Base-by-base conservation (phyloP, 2,888 invertebrate species). In the Zygaena filipendulae region DNA sequence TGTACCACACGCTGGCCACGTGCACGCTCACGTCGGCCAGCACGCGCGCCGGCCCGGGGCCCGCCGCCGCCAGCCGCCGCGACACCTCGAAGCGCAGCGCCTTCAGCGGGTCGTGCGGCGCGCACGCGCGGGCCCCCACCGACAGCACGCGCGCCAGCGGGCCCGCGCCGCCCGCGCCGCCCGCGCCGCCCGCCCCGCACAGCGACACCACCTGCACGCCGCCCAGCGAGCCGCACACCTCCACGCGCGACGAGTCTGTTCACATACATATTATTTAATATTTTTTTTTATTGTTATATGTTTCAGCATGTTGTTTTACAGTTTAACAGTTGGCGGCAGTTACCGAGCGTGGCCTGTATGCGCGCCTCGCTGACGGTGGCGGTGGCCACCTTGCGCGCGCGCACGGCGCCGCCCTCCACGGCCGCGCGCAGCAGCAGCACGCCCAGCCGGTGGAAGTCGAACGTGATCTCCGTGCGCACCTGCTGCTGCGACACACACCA, bases 1-100 rank as follows among this genome's bases (percentile, higher is more conserved):
- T 92, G 75, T 96, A 97, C 85, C 93, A 93, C 32, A 97, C 90
- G 19, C 94, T 92, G 2, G 94, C 95, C 86, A 95, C 91, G 51
- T 87, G 82, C 40, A 88, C 52, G 19, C 40, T 30, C 42, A 70
- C 66, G 1, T 25, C 7, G 30, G 58, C 64, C 29, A 52, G 53
- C 45, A 72, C 68, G 49, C 43, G 29, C 23, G 27, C 10, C 13
- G n/a, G 18, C 31, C 11, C 14, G 7, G 60, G 58, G 5, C 53
- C 39, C 0, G 48, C 34, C 11, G 49, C 30, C 32, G 35, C 39
- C 23, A 63, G 45, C 13, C 40, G 49, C 24, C 69, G 40, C 4
- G 56, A 40, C 23, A 72, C 54, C 31, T 52, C 52, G 47, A 70
- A 70, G 30, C 55, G 53, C 42, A 70, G 61, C 51, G 57, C 72